Base-by-base conservation (phyloP, 2,113 vertebrate genomes). In the Cephalopholis sonnerati region DNA sequence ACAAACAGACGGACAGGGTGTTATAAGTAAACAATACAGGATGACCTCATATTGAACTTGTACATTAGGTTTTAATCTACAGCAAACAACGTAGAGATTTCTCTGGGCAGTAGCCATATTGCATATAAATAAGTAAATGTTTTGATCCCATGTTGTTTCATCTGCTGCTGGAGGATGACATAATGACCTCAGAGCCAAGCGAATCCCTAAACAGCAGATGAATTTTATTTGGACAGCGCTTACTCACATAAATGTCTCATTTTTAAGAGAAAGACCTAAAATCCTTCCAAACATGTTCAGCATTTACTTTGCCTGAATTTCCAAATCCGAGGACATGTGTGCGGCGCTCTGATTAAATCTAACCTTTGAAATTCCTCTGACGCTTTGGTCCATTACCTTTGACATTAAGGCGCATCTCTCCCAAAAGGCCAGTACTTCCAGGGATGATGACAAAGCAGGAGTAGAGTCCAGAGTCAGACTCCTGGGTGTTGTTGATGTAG, bases 391-490 rank as follows among this genome's bases (percentile, higher is more conserved):
- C 32, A 69, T 83, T 95, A 98, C 97, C 96, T 93, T 96, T 94
- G 36, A 98, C 96, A 0, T 95, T 96, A 68, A 98, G 96, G 78
- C 89, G 91, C 77, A 98, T 87, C 87, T 92, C 91, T 83, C 22
- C 83, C 0, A 69, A 71, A 63, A 95, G 83, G 53, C 90, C 18
- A 12, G 7, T 83, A 79, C 0, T 93, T 75, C 93, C 94, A 0
- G 83, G 86, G 87, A 97, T 90, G 15, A 97, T 95, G 81, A 99
- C 96, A 0, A 92, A 94, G 88, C 97, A 98, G 58, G 91, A 78
- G 90, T 98, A 98, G 72, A 85, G 93, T 1, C 97, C 97, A 0
- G 97, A 96, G 90, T 99, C 97, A 0, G 83, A 82, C 87, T 98
- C 97, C 79, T 79, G 95, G 0, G 97, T 97, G 89, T 92, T 83